Conservation (phyloP, 2,888 invertebrate species). For the Dexiosoma caninum region DNA sequence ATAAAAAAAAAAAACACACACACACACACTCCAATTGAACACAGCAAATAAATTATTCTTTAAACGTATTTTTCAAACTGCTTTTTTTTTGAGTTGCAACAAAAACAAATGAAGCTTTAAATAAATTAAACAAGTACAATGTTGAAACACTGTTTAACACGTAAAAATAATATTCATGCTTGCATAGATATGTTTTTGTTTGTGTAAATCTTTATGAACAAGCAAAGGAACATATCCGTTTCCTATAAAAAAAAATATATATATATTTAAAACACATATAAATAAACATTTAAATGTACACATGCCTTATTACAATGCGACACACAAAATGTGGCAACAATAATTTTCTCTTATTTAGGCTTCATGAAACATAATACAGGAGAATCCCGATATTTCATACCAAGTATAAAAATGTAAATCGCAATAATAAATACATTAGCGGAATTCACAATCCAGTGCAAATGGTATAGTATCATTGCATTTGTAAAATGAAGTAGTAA, state of each 20-base stretch:
- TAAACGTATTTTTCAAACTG: neutral
- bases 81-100: neutral
- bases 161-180: constrained; percentile 50
- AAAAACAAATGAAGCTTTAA: neutral
- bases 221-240: constrained; percentile 48
- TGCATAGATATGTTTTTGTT: constrained; percentile 8
- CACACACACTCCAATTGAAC: too few species aligned
- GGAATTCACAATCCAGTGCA: too few species aligned
- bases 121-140: constrained; percentile 26
- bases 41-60: neutral
- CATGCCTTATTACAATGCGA: neutral
- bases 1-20: too few species aligned
- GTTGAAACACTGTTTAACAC: constrained; percentile 39
- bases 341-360: neutral
- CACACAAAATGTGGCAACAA: neutral
- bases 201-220: constrained; percentile 20
- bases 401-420: too few species aligned
- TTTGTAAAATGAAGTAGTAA: too few species aligned
- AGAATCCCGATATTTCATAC: too few species aligned
- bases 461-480: too few species aligned
- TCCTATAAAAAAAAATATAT: constrained; percentile 38
- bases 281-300: neutral
- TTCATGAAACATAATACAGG: constrained; percentile 22
- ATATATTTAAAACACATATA: constrained; percentile 7
- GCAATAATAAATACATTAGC: too few species aligned